Conservation (phyloP, 2,797 vertebrate genomes). For the Notoglanidium macrostoma region DNA sequence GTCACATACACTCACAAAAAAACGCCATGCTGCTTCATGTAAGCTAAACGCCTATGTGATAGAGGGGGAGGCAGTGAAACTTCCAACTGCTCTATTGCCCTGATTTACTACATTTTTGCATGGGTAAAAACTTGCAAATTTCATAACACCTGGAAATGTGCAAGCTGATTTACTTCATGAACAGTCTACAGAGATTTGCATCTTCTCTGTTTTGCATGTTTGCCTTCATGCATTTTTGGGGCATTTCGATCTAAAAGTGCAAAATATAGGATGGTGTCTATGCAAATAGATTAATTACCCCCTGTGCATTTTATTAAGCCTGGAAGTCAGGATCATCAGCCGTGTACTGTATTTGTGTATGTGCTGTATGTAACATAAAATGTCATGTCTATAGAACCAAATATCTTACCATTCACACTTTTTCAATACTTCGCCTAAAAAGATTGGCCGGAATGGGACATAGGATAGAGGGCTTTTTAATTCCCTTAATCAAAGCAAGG, state of each 20-base stretch:
- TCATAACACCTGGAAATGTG: neutral
- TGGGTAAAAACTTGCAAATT: neutral
- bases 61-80: neutral
- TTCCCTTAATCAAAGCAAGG: conserved; percentile 64
- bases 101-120: neutral
- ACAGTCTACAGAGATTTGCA: neutral
- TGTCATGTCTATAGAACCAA: neutral
- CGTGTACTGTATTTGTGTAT: neutral
- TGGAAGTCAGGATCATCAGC: neutral
- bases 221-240: neutral
- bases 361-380: neutral
- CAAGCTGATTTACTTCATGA: neutral
- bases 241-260: neutral
- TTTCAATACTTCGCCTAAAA: neutral
- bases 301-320: neutral
- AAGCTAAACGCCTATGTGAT: conserved; percentile 35
- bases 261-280: neutral
- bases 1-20: conserved; percentile 13
- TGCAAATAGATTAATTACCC: neutral
- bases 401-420: neutral
- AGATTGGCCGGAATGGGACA: conserved; percentile 35
- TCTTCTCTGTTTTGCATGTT: neutral
- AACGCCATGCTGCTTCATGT: conserved; percentile 15
- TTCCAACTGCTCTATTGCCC: neutral
- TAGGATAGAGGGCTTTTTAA: conserved; percentile 57